A percentile compares a stretch with the other conserved stretches of the same genome.
These are phyloP conservation scores for Physella acuta DNA, from an alignment of 1,140 invertebrate genomes.

Conservation along the genomic window DNA sequence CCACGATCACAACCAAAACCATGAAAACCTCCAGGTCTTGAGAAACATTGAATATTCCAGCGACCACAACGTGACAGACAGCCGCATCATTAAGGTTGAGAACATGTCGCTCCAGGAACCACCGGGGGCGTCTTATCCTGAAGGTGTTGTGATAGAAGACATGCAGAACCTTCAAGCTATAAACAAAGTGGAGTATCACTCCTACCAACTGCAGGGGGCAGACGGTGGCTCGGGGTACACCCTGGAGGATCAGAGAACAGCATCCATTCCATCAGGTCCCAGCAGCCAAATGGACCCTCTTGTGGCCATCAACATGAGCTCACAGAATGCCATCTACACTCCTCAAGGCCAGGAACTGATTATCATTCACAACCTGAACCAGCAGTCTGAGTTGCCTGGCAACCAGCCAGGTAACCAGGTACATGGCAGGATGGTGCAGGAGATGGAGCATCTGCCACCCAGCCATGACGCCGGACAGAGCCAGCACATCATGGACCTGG, in stretches of 20 bases:
- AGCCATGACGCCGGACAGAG: too few species aligned
- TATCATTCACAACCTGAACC: conserved; percentile 2
- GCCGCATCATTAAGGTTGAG: conserved; percentile 18
- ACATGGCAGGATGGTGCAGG: too few species aligned
- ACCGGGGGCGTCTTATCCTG: neutral
- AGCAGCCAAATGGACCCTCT: neutral
- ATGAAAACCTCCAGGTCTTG: neutral
- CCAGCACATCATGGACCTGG: neutral
- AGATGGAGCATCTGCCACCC: too few species aligned
- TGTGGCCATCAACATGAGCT: conserved; percentile 9
- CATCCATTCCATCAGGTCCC: neutral
- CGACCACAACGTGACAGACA: conserved; percentile 10
- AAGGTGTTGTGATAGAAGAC: conserved; percentile 12
- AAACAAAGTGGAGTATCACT: conserved; percentile 6
- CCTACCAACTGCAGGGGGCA: neutral
- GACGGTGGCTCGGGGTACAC: neutral
- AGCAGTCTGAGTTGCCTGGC: neutral
- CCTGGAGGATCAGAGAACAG: neutral
- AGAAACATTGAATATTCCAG: neutral
- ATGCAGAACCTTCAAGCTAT: conserved; percentile 13
- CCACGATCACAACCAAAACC: conserved; percentile 2
- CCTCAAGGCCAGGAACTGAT: conserved; percentile 9
- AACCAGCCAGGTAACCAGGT: too few species aligned
- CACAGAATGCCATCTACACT: neutral
- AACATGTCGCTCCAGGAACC: neutral